A percentile compares a stretch with the other conserved stretches of the same genome.
These are phyloP conservation scores for Andrena fulva DNA, from an alignment of 2,888 invertebrate genomes.

Conservation along the genomic window DNA sequence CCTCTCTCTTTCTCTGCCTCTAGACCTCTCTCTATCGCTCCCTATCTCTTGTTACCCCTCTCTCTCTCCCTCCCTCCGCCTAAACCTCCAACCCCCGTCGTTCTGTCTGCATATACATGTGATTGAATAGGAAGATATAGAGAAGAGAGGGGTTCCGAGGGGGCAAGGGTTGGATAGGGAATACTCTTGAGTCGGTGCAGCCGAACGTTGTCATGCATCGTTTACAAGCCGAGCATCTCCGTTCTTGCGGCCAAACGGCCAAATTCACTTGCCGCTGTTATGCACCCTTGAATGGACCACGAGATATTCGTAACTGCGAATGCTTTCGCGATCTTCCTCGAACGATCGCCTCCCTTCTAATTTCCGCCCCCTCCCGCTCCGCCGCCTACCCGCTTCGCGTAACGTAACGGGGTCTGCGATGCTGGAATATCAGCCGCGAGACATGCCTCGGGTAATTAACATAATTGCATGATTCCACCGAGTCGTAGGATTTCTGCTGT, in stretches of 20 bases:
- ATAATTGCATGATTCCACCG: slow-evolving; percentile 42
- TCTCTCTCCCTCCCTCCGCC: slow-evolving; percentile 46
- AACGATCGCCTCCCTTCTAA: slow-evolving; percentile 27
- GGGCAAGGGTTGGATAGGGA: slow-evolving; percentile 38
- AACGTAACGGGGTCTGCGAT: slow-evolving; percentile 10
- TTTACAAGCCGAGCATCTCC: slow-evolving; percentile 74
- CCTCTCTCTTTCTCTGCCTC: slow-evolving; percentile 31
- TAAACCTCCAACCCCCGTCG: slow-evolving; percentile 29
- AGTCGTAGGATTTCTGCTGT: neutral
- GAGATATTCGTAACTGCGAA: slow-evolving; percentile 55
- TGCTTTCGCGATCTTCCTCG: slow-evolving; percentile 40
- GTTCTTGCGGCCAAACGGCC: slow-evolving; percentile 71
- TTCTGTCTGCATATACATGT: slow-evolving; percentile 47
- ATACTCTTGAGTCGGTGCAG: slow-evolving; percentile 62
- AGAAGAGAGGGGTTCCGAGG: neutral
- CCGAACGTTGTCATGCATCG: slow-evolving; percentile 71
- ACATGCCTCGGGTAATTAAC: slow-evolving; percentile 50
- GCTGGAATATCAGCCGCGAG: slow-evolving; percentile 46
- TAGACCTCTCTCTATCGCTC: slow-evolving; percentile 31
- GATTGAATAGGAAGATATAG: slow-evolving; percentile 53
- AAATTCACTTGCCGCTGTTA: slow-evolving; percentile 71
- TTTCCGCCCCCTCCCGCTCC: neutral
- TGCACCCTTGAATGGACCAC: slow-evolving; percentile 59
- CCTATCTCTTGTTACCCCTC: slow-evolving; percentile 29
- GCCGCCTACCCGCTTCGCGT: too few species aligned